Conservation (phyloP, 1,140 invertebrate species). For the Macrostomum lignano region DNA sequence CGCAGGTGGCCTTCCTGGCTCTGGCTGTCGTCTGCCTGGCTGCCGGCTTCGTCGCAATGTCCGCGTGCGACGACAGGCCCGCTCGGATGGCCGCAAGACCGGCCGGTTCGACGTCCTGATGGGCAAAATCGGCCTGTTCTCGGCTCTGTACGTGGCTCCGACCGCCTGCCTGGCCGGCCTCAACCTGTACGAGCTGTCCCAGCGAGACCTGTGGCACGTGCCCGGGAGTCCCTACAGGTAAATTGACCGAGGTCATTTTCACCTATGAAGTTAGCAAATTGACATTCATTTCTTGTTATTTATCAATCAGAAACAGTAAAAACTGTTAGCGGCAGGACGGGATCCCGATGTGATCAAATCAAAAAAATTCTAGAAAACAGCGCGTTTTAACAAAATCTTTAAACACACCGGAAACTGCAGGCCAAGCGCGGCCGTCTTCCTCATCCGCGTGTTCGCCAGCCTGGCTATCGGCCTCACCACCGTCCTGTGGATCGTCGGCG, state of each 20-base stretch:
- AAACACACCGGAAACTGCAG: too few species aligned
- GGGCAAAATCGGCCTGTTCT: constrained; percentile 32
- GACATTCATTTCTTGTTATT: too few species aligned
- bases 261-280: too few species aligned
- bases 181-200: constrained; percentile 38
- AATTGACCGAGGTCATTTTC: too few species aligned
- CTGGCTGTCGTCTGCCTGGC: constrained; percentile 28
- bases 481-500: constrained; percentile 36
- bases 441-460: constrained; percentile 33
- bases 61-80: constrained; percentile 28
- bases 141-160: constrained; percentile 31
- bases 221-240: too few species aligned
- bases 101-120: constrained; percentile 29
- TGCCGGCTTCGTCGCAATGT: constrained; percentile 32
- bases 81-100: constrained; percentile 19
- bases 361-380: too few species aligned
- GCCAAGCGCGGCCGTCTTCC: too few species aligned
- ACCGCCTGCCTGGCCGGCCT: constrained; percentile 32
- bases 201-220: constrained; percentile 35
- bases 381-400: too few species aligned
- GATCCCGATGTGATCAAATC: too few species aligned
- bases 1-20: constrained; percentile 29
- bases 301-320: too few species aligned
- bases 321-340: too few species aligned
- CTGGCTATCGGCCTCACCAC: constrained; percentile 35